Conservation (phyloP, 2,797 vertebrate species). For the Pseudochaenichthys georgianus region DNA sequence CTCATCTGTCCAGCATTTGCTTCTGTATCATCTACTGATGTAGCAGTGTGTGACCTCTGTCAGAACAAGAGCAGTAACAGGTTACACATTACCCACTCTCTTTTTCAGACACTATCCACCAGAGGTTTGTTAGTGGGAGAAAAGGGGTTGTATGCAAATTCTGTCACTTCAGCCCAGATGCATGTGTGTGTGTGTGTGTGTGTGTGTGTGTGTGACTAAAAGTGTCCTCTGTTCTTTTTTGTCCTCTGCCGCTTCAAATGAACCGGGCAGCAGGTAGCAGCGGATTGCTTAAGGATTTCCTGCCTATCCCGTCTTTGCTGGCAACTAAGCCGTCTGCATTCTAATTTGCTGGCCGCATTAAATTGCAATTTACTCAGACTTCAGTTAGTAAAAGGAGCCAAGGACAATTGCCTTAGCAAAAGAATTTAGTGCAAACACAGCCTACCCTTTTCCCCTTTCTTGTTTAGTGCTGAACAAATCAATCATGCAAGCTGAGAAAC, state of each 20-base stretch:
- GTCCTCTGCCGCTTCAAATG: slow-evolving; percentile 66
- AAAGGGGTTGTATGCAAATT: slow-evolving; percentile 75
- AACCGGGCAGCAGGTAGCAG: slow-evolving; percentile 65
- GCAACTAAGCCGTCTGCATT: slow-evolving; percentile 73
- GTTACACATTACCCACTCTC: slow-evolving; percentile 53
- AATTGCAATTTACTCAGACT: slow-evolving; percentile 74
- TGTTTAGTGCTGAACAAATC: slow-evolving; percentile 70
- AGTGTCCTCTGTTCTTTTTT: slow-evolving; percentile 66
- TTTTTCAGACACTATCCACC: slow-evolving; percentile 60
- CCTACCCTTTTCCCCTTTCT: slow-evolving; percentile 49
- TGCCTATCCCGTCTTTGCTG: slow-evolving; percentile 55
- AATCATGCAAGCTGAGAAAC: slow-evolving; percentile 62
- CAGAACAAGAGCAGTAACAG: slow-evolving; percentile 58
- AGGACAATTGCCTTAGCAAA: slow-evolving; percentile 75
- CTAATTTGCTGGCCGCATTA: slow-evolving; percentile 77
- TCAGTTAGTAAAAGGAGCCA: slow-evolving; percentile 72
- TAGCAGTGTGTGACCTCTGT: slow-evolving; percentile 60
- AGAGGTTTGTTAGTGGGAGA: slow-evolving; percentile 75
- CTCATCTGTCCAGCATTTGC: slow-evolving; percentile 61
- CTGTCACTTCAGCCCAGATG: slow-evolving; percentile 70
- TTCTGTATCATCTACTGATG: slow-evolving; percentile 63
- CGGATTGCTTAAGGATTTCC: slow-evolving; percentile 69
- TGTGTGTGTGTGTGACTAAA: slow-evolving; percentile 31
- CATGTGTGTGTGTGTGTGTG: slow-evolving; percentile 21
- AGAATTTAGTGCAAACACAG: slow-evolving; percentile 67